Evolutionary conservation across 2,113 vertebrate genomes (phyloP).

Genomic region (Collichthys lucidus): DNA sequence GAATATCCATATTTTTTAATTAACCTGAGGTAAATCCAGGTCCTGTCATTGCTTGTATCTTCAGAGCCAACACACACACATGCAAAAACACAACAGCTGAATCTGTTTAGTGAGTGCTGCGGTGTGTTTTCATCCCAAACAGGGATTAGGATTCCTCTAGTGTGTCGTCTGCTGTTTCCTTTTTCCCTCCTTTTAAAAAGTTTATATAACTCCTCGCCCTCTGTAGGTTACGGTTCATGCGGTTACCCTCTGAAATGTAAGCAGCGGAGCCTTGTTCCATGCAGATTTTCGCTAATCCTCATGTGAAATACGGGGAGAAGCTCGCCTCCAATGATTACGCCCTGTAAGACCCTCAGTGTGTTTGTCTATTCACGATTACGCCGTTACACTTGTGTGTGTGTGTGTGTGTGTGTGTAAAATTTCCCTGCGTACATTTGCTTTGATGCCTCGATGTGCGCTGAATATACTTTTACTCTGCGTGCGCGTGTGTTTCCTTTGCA

Average conservation of each 20-base stretch:
- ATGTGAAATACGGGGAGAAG: conserved; percentile 68
- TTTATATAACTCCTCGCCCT: conserved; percentile 51
- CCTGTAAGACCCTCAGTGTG: conserved; percentile 66
- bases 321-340: conserved; percentile 69
- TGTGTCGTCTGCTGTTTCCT: conserved; percentile 8
- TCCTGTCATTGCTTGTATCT: not conserved
- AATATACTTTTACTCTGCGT: conserved; percentile 6
- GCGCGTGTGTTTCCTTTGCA: conserved; percentile 9
- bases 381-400: conserved; percentile 32
- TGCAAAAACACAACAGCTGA: not conserved
- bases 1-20: not conserved
- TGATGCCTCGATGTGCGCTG: conserved; percentile 11
- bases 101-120: conserved; percentile 10
- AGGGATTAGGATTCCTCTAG: conserved; percentile 26
- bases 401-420: conserved; percentile 37
- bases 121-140: conserved; percentile 12
- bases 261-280: conserved; percentile 53
- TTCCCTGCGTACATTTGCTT: conserved; percentile 28
- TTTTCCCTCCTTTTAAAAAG: conserved; percentile 38
- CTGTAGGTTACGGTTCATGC: conserved; percentile 53
- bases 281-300: conserved; percentile 73
- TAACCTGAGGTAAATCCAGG: not conserved
- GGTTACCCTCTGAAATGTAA: conserved; percentile 40
- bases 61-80: not conserved
- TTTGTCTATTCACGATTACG: conserved; percentile 69